Base-by-base conservation (phyloP, 1,140 invertebrate genomes). In the Pogonomyrmex californicus region DNA sequence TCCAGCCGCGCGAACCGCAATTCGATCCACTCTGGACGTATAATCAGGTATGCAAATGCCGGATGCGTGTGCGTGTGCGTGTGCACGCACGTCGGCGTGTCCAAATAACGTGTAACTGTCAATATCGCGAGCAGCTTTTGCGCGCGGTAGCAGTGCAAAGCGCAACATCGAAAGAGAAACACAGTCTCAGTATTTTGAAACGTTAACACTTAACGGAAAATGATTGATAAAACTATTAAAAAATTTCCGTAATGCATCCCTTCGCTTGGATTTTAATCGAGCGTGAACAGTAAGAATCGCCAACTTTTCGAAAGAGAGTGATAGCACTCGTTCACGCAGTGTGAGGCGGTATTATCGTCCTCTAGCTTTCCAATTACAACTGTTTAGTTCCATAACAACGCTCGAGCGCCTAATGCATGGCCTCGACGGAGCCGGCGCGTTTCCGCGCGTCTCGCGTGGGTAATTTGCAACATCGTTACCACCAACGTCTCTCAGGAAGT, bases 11-110 rank as follows among this genome's bases (percentile, higher is more conserved):
- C 85, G 85, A 77, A 86, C 86, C 51, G 73, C 88, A 87, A 87
- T 90, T 90, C 89, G 88, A 82, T 83, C 66, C 62, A 68, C 41
- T 38, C 68, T 81, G 81, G 75, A 73, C 86, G 87, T 91, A 88
- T 87, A 89, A 86, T 86, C 87, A 89, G 75, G 87, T 90, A 90
- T 88, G 90, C 88, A 89, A 91, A 89, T 91, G 75, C 82, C 73
- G 79, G 85, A 83, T 87, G 71, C 81, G 71, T 75, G 66, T 75
- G 66, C 44, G 85, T 82, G 89, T 70, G 83, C 71, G 86, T 86
- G 68, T 63, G 49, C 23, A 66, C 30, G 62, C 58, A 56, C 38
- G 38, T 14, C 70, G 56, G 47, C 63, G 75, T 78, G 87, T 71
- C 70, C 75, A 85, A 90, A 86, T 89, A 87, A 90, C 81, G 88